Evolutionary conservation across 64 coral and sea anemone species (phyloP), one percentile per base, ranked within the genome.

Genomic region (Porites australiensis): DNA sequence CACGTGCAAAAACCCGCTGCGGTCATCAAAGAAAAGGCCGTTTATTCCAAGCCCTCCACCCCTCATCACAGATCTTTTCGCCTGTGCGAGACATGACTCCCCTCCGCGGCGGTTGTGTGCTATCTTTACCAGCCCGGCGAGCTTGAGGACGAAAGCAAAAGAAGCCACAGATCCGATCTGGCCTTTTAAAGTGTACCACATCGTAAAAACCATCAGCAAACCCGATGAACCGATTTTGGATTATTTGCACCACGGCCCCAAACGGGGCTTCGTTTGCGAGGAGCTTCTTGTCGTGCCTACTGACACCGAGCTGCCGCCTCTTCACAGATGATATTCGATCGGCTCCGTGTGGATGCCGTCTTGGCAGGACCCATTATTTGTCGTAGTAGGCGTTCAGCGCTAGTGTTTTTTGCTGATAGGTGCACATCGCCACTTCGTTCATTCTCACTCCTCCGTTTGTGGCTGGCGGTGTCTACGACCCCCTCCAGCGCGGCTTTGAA

Each of bases 121-220:
- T 95, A 90, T 79, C 13, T 95, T 5, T 95, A 95, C 59, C 68
- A 83, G 23, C 79, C 70, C 4, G 87, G 87, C 3, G 87, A 94
- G 37, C 53, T 55, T 55, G 53, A 55, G 5, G 5, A 7, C 53
- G 53, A 55, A 55, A 55, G 53, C 27, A 37, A 37, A 37, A 37
- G 27, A 37, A 37, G 27, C 27, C 27, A 37, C 27, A 37, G 73
- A 89, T 27, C 27, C 27, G 27, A 37, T 37, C 27, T 37, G 27
- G 27, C 27, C 86, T 19, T 45, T 89, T 37, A 37, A 37, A 37
- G 27, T 37, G 27, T 37, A 37, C 27, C 27, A 37, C 27, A 37
- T 37, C 27, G 27, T 37, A 6, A 18, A 11, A 8, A 4, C 50
- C 4, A 37, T 37, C 27, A 37, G 0, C 27, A 37, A 37, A 37